Base-by-base conservation (phyloP, 2,113 vertebrate species). In the Halichoerus grypus region DNA sequence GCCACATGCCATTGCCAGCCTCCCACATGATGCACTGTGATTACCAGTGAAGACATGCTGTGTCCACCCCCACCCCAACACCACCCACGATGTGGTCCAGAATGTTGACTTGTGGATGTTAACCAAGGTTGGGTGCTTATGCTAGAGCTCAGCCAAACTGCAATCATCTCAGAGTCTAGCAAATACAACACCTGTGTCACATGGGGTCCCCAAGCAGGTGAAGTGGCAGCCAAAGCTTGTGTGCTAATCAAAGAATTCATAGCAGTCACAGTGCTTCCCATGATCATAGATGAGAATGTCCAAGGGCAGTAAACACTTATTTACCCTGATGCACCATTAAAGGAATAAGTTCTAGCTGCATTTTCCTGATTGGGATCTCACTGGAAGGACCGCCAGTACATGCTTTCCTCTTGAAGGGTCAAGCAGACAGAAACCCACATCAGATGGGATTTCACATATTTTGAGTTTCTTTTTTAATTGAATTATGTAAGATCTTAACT, bases 401-500 rank as follows among this genome's bases (percentile, higher is more conserved):
- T 4, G 36, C 57, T 39, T 61, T 81, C 79, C 72, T 83, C 71
- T 83, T 21, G 13, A 22, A 59, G 49, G n/a, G 55, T 57, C 59
- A 82, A 42, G 26, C 21, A 46, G 31, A 51, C 10, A 61, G 83
- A 81, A 91, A 82, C 46, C n/a, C 91, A 63, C 49, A 39, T 65
- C 59, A 67, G 76, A 69, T 31, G 72, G 39, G 55, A 67, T 69
- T 81, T 22, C 69, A 57, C 80, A 51, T 76, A 42, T 11, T 69
- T 76, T 15, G 28, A 72, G 53, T 61, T 88, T 88, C 80, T 94
- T 79, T 63, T 59, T 81, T 46, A 81, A 87, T 39, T 88, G 63
- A 86, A 71, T 86, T 95, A 63, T 67, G 31, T 88, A 51, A 81
- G 82, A 46, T 72, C 49, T 16, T 81, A 91, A 86, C 24, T n/a